Conservation (phyloP, 1,140 invertebrate genomes). For the Idris sp. region DNA sequence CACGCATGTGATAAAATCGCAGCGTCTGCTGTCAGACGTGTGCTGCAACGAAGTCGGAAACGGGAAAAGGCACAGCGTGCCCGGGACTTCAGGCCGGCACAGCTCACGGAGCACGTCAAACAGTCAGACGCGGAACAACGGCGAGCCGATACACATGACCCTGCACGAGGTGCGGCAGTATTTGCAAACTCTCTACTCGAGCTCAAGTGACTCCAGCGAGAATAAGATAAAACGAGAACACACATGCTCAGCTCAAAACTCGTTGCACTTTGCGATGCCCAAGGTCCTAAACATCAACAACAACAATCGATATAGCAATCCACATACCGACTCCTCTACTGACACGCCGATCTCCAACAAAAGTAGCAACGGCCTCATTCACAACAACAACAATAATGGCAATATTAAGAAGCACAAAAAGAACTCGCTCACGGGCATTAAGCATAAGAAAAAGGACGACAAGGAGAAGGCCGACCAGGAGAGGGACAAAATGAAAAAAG, state of each 20-base stretch:
- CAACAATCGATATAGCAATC: constrained; percentile 76
- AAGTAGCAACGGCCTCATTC: constrained; percentile 73
- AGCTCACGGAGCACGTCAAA: constrained; percentile 56
- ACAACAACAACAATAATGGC: constrained; percentile 78
- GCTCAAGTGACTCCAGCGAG: constrained; percentile 81
- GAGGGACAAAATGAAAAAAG: constrained; percentile 81
- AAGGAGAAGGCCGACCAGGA: constrained; percentile 76
- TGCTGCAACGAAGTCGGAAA: constrained; percentile 78
- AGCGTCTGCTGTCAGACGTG: constrained; percentile 77
- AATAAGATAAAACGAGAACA: constrained; percentile 76
- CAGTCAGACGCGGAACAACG: constrained; percentile 70
- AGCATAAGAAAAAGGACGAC: constrained; percentile 84
- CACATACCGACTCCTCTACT: constrained; percentile 74
- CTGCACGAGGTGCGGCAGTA: constrained; percentile 90
- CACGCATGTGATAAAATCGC: constrained; percentile 75
- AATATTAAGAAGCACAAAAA: constrained; percentile 81
- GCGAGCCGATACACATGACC: constrained; percentile 90
- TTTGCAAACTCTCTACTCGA: constrained; percentile 87
- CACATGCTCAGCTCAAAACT: constrained; percentile 60
- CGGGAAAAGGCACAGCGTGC: constrained; percentile 80
- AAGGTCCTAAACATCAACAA: constrained; percentile 75
- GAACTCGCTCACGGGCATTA: constrained; percentile 81
- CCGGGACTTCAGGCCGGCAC: constrained; percentile 76
- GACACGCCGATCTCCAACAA: constrained; percentile 76
- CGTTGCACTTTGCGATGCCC: constrained; percentile 71